These are phyloP conservation scores for Calonectris borealis DNA, from an alignment of 2,113 vertebrate genomes.

Conservation along the genomic window DNA sequence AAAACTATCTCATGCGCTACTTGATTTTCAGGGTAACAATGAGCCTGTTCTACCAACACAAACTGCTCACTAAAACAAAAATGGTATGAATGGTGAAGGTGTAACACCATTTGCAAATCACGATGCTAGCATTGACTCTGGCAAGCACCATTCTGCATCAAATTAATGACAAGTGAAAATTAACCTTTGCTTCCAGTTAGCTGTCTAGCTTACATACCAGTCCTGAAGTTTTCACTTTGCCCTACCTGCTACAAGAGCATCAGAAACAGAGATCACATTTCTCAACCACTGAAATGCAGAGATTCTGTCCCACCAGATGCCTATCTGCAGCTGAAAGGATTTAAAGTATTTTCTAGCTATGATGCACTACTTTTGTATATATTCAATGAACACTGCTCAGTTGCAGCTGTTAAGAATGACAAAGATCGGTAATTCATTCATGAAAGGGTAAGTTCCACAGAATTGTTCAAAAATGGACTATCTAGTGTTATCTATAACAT, in stretches of 20 bases:
- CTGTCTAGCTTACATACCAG: neutral
- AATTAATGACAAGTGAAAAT: neutral
- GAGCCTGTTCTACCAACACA: neutral
- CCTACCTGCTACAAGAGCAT: neutral
- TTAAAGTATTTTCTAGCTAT: neutral
- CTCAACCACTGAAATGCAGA: neutral
- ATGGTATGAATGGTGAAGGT: neutral
- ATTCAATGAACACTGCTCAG: neutral
- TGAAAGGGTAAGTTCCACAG: neutral
- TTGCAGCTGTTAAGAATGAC: neutral
- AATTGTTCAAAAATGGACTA: neutral
- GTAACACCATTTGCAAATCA: neutral
- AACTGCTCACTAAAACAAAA: neutral
- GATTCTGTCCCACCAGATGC: neutral
- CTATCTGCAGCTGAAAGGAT: neutral
- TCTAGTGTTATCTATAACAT: neutral
- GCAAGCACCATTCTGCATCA: neutral
- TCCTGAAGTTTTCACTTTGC: neutral
- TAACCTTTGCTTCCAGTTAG: neutral
- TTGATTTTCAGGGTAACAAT: neutral
- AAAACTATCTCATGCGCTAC: neutral
- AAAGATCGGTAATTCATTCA: neutral
- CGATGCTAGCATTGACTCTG: accelerated
- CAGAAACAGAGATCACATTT: neutral
- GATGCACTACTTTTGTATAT: neutral